phyloP scores from a whole-genome alignment of 2,113 vertebrate species.

The Heliornis fulica region DNA sequence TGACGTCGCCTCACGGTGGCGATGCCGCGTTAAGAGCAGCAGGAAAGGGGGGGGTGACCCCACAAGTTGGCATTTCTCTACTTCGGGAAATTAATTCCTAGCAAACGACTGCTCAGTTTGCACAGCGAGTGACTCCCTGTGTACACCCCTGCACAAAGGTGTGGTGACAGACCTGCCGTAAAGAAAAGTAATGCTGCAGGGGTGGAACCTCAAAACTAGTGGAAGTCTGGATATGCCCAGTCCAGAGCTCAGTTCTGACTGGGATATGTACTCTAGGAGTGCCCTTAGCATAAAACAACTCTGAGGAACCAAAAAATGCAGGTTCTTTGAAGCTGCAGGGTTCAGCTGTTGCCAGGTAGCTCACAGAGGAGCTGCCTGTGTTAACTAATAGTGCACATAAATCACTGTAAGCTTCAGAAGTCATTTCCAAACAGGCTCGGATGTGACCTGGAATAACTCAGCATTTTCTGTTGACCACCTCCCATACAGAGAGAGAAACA shows the following conservation, averaged over 20 bases:
- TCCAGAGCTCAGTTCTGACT: background rate
- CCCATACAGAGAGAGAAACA: background rate
- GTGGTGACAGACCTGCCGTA: background rate
- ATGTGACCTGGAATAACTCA: background rate
- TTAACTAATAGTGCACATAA: background rate
- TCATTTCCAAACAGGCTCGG: background rate
- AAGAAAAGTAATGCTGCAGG: background rate
- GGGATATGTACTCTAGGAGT: background rate
- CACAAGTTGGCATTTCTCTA: background rate
- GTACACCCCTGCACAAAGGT: background rate
- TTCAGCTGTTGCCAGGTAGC: background rate
- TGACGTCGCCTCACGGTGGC: conserved; percentile 1
- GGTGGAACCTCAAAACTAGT: background rate
- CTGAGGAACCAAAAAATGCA: background rate
- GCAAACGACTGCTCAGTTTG: background rate
- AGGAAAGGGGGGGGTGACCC: background rate
- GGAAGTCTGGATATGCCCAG: background rate
- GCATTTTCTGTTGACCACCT: background rate
- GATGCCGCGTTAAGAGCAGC: background rate
- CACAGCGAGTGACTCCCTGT: background rate
- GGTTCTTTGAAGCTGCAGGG: background rate
- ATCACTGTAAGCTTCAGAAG: background rate
- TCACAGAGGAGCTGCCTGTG: background rate
- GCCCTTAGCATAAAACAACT: background rate
- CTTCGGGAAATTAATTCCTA: background rate